Percentiles rank a stretch among this genome's conserved stretches.
phyloP scores from a whole-genome alignment of 2,888 invertebrate genomes.

The Metalampra italica region DNA sequence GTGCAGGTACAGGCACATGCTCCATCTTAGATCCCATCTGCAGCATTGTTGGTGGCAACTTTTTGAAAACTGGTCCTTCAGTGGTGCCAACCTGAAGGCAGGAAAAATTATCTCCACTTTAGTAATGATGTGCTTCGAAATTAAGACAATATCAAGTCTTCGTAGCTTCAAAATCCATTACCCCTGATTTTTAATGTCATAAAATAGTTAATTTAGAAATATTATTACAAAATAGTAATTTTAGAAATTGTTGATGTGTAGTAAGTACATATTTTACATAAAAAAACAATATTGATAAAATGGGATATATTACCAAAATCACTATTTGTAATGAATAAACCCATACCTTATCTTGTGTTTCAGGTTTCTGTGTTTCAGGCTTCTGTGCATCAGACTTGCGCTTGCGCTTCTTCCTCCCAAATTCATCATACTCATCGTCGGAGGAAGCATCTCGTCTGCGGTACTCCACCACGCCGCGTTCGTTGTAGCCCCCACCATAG shows the following conservation, averaged over 20 bases:
- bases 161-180: conserved; percentile 69
- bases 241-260: too few relatives aligned
- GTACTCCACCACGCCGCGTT: conserved; percentile 97
- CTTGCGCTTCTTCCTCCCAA: conserved; percentile 83
- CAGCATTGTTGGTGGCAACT: conserved; percentile 69
- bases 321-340: neutral
- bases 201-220: conserved; percentile 17
- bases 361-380: conserved; percentile 20
- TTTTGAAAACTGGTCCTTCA: conserved; percentile 74
- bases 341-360: conserved; percentile 42
- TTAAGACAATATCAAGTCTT: conserved; percentile 65
- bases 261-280: neutral
- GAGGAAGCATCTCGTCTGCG: conserved; percentile 90
- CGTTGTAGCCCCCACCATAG: conserved; percentile 96
- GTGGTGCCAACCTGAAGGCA: conserved; percentile 79
- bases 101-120: conserved; percentile 79
- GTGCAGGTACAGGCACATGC: conserved; percentile 47
- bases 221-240: conserved; percentile 5
- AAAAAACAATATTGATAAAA: neutral
- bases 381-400: conserved; percentile 33
- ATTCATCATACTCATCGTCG: conserved; percentile 98
- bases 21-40: conserved; percentile 57
- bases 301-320: too few relatives aligned
- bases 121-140: conserved; percentile 73
- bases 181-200: conserved; percentile 50